Base-by-base conservation (phyloP, 1,140 invertebrate genomes). In the Xylocopa sonorina region DNA sequence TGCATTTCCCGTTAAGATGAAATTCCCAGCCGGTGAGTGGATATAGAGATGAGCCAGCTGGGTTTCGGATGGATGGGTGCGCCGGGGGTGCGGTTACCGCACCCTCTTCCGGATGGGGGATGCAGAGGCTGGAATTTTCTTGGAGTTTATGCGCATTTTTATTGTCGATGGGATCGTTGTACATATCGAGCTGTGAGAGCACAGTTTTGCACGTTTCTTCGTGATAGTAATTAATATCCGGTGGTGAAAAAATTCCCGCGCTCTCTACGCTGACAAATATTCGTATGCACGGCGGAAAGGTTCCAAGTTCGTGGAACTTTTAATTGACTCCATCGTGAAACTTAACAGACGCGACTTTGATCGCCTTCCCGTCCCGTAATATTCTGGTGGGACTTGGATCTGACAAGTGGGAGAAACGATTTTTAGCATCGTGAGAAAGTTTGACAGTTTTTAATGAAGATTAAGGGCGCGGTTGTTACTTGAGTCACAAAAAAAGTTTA, bases 261-360 rank as follows among this genome's bases (percentile, higher is more conserved):
- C 51, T 55, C 51, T 55, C 41, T 76, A 69, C 43, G 43, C 34
- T 43, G 62, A 48, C 73, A 55, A 64, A 16, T 73, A 83, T 87
- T 74, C 77, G 68, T 62, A 80, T 74, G 79, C 78, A 78, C 85
- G 66, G n/a, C 77, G 63, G 34, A 66, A 51, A 81, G 46, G 46
- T 58, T 64, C 51, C 57, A 63, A 87, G 78, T 87, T 83, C 21
- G 21, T 10, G 43, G 57, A 88, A 88, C 84, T 88, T 88, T 88
- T 88, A 88, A 88, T 88, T 88, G 84, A 86, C 87, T 86, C 80
- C 76, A 78, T 82, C 79, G 81, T 46, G 80, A 80, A 86, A 86
- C 87, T 85, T 82, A 81, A 83, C 78, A 86, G 82, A 85, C 87
- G 53, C 80, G 78, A 88, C 84, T 88, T 88, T 88, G 87, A 88